Evolutionary conservation across 2,888 invertebrate species (phyloP).

Genomic region (Melanostoma mellinum): DNA sequence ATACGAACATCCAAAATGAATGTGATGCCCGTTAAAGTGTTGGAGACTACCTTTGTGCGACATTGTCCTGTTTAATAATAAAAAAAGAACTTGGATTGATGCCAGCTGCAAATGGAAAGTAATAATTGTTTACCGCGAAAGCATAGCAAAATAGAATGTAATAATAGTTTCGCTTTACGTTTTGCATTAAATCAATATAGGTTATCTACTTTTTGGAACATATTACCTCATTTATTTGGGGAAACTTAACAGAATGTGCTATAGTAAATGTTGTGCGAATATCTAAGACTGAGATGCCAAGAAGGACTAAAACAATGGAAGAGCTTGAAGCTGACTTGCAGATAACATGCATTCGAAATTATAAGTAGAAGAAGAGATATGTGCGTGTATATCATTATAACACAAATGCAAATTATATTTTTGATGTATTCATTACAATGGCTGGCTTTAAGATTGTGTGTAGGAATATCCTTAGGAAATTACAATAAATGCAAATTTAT

Average conservation of each 20-base stretch:
- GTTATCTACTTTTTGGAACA: conserved; percentile 27
- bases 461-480: conserved; percentile 20
- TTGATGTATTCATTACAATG: conserved; percentile 32
- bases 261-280: conserved; percentile 38
- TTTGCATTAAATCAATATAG: conserved; percentile 32
- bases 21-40: conserved; percentile 38
- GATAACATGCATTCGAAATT: not conserved
- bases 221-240: conserved; percentile 19
- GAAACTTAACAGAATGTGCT: conserved; percentile 17
- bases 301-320: conserved; percentile 29
- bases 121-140: not conserved
- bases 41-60: conserved; percentile 33
- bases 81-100: conserved; percentile 35
- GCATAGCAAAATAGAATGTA: conserved; percentile 11
- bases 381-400: conserved; percentile 31
- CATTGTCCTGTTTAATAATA: conserved; percentile 37
- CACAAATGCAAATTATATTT: conserved; percentile 40
- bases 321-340: conserved; percentile 4
- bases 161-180: conserved; percentile 27
- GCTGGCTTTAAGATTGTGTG: conserved; percentile 33
- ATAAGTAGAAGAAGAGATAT: not conserved
- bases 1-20: conserved; percentile 47
- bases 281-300: conserved; percentile 55
- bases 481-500: conserved; percentile 41
- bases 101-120: conserved; percentile 15